Percentiles rank a stretch among this genome's conserved stretches.
These are phyloP conservation scores for Perdita meconis DNA, from an alignment of 2,888 invertebrate genomes.

Conservation along the genomic window DNA sequence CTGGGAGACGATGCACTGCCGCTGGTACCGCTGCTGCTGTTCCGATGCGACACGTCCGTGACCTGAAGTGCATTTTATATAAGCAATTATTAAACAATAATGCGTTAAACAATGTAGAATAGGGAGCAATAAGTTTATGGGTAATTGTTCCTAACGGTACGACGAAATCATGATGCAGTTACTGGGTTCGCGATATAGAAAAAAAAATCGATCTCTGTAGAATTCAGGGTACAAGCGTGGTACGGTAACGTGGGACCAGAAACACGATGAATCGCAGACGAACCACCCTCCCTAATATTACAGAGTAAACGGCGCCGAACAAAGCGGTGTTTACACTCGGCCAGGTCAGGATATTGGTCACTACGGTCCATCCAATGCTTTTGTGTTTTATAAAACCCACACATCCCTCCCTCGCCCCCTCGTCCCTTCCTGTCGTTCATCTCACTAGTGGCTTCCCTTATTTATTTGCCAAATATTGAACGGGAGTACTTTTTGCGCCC, in stretches of 20 bases:
- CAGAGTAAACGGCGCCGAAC: conserved; percentile 74
- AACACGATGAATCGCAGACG: conserved; percentile 57
- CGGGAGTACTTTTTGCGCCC: conserved; percentile 56
- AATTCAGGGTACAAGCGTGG: conserved; percentile 34
- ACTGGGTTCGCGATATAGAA: neutral
- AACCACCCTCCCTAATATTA: conserved; percentile 72
- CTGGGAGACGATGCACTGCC: conserved; percentile 84
- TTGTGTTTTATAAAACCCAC: conserved; percentile 76
- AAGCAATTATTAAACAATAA: too few species aligned
- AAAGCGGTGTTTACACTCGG: conserved; percentile 79
- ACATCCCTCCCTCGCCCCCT: conserved; percentile 37
- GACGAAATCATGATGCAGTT: too few species aligned
- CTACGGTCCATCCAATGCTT: conserved; percentile 75
- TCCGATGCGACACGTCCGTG: conserved; percentile 84
- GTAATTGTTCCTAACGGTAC: neutral
- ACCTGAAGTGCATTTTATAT: conserved; percentile 79
- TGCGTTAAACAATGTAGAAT: too few species aligned
- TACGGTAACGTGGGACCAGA: conserved; percentile 58
- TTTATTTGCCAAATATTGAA: conserved; percentile 80
- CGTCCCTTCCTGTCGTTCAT: conserved; percentile 47
- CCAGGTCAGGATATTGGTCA: conserved; percentile 80
- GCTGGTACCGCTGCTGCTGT: conserved; percentile 84
- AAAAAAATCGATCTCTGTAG: conserved; percentile 16
- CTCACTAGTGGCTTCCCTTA: conserved; percentile 66
- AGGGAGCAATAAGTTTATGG: neutral